phyloP scores from a whole-genome alignment of 2,113 vertebrate species.

The Addax nasomaculatus region DNA sequence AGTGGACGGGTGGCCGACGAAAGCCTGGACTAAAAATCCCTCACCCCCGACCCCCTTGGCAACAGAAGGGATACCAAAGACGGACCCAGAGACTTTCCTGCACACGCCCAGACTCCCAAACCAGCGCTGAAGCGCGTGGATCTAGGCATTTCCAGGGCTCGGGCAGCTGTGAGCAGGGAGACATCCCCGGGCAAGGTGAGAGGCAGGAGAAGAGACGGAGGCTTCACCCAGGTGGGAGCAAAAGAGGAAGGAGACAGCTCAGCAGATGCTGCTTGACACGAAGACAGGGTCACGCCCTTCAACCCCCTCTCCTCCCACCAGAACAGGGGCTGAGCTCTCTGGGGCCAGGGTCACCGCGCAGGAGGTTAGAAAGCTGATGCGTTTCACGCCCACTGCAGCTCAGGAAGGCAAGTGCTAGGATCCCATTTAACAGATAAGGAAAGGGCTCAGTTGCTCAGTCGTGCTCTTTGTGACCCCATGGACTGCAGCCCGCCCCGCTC shows the following conservation, averaged over 20 bases:
- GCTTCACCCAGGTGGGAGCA: neutral
- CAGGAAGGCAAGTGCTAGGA: neutral
- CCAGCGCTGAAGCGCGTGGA: neutral
- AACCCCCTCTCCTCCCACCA: neutral
- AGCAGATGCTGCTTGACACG: neutral
- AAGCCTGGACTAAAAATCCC: neutral
- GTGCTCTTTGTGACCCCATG: neutral
- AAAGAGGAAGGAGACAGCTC: neutral
- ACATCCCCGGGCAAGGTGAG: neutral
- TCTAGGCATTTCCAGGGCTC: neutral
- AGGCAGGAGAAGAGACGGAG: neutral
- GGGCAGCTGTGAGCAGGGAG: neutral
- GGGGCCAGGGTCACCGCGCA: neutral
- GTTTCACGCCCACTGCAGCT: neutral
- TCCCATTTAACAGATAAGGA: too few relatives aligned
- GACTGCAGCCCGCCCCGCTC: neutral
- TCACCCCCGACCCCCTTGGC: neutral
- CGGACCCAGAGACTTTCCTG: neutral
- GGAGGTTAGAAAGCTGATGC: neutral
- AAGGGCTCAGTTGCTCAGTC: neutral
- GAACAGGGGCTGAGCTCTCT: neutral
- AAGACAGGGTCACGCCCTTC: neutral
- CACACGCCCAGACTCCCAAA: neutral
- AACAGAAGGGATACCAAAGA: neutral
- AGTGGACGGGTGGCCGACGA: neutral